These are phyloP conservation scores for Hemiprocne comata DNA, from an alignment of 2,113 vertebrate genomes.

Conservation along the genomic window DNA sequence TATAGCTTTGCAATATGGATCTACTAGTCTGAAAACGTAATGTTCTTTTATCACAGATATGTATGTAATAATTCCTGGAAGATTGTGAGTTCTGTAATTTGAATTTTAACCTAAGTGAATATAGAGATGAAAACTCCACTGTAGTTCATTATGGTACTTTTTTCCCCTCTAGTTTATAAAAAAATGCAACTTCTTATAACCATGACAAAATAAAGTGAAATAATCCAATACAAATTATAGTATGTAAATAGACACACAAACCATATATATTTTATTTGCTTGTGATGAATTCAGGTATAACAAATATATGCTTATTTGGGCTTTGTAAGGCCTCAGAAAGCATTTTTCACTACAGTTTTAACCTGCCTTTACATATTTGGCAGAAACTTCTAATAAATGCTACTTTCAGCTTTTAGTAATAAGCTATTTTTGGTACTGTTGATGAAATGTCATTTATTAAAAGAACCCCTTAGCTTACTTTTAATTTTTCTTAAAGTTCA, in stretches of 20 bases:
- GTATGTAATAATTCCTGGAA: neutral
- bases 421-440: conserved; percentile 49
- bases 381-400: conserved; percentile 57
- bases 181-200: neutral
- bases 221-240: neutral
- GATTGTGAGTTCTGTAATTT: neutral
- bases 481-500: conserved; percentile 68
- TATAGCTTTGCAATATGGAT: neutral
- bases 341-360: conserved; percentile 32
- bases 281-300: neutral
- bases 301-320: neutral
- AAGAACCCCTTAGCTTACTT: conserved; percentile 65
- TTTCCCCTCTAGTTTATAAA: neutral
- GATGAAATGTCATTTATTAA: conserved; percentile 66
- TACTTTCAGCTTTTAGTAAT: conserved; percentile 55
- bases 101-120: neutral
- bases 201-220: neutral
- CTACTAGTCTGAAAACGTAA: neutral
- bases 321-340: conserved; percentile 34
- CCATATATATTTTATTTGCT: conserved; percentile 3
- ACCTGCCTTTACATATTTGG: conserved; percentile 37
- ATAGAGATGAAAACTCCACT: neutral
- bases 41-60: neutral
- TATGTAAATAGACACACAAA: neutral
- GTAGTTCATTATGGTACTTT: neutral